Base-by-base conservation (phyloP, 2,113 vertebrate species). In the Phoenicopterus ruber region DNA sequence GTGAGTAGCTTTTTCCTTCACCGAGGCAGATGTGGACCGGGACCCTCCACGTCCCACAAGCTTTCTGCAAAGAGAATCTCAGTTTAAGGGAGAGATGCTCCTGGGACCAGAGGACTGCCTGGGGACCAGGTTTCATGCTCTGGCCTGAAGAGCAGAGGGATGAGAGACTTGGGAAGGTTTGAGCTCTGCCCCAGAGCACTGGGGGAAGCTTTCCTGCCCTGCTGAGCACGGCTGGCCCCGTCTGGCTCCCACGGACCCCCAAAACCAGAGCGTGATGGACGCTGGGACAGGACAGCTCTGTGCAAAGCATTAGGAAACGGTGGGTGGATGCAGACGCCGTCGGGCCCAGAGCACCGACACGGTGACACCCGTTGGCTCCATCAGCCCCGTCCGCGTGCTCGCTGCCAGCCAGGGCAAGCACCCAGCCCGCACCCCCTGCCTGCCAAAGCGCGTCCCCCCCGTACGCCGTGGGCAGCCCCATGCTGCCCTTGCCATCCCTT, bases 151-250 rank as follows among this genome's bases (percentile, higher is more conserved):
- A 55, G 40, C 10, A 47, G 59, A 59, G 58, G 47, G 34, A 28
- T 17, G 46, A 47, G 79, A 72, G 14, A 5, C 16, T 36, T 25
- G 15, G 52, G 52, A 26, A 32, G 26, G 50, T 24, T 40, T 29
- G 34, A 72, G 52, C 44, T 59, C 28, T 63, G 57, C 31, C 47
- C n/a, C 42, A 17, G 62, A 26, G n/a, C 22, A 3, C 6, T 3
- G 5, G 47, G 40, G 18, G 50, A 73, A 72, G 17, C 22, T 40
- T 15, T 59, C 36, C 52, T 34, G 52, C 74, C 52, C 67, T 38
- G 44, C 36, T 0, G 2, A 55, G 54, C 1, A 1, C 0, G 2
- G 28, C 50, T 58, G 49, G 36, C 28, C 34, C 44, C 1, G 2
- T 10, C 73, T 29, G 28, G 32, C 31, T 25, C 29, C 69, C n/a